Conservation (phyloP, 2,797 vertebrate species). For the Leptoclinus maculatus region DNA sequence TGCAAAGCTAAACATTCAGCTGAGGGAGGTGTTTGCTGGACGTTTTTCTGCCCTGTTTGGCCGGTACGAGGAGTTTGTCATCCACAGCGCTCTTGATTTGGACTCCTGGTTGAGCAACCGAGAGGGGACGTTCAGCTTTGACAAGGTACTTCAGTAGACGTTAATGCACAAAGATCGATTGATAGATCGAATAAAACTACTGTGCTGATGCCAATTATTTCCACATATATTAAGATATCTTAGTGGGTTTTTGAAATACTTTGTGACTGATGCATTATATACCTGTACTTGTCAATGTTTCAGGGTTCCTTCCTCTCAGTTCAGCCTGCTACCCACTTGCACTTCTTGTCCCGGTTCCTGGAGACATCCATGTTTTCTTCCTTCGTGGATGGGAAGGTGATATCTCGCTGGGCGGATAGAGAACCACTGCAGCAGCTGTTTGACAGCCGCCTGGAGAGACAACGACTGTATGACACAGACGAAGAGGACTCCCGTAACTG, state of each 20-base stretch:
- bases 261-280: neutral
- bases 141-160: conserved; percentile 88
- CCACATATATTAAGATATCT: neutral
- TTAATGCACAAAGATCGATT: neutral
- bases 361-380: conserved; percentile 99
- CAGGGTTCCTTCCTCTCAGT: conserved; percentile 97
- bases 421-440: conserved; percentile 94
- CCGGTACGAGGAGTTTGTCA: conserved; percentile 96
- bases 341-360: conserved; percentile 96
- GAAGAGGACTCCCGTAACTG: conserved; percentile 87
- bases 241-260: neutral
- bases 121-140: conserved; percentile 96
- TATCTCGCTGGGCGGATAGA: conserved; percentile 96
- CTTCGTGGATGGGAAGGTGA: conserved; percentile 97
- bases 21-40: conserved; percentile 95
- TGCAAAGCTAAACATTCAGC: conserved; percentile 93
- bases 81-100: conserved; percentile 92
- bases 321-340: conserved; percentile 92
- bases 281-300: conserved; percentile 26
- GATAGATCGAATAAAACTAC: neutral
- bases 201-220: neutral
- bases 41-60: conserved; percentile 95
- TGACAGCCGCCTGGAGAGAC: conserved; percentile 93
- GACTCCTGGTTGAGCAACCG: conserved; percentile 97
- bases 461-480: conserved; percentile 89